Evolutionary conservation across 2,888 invertebrate species (phyloP).

Genomic region (Ametastegia equiseti): DNA sequence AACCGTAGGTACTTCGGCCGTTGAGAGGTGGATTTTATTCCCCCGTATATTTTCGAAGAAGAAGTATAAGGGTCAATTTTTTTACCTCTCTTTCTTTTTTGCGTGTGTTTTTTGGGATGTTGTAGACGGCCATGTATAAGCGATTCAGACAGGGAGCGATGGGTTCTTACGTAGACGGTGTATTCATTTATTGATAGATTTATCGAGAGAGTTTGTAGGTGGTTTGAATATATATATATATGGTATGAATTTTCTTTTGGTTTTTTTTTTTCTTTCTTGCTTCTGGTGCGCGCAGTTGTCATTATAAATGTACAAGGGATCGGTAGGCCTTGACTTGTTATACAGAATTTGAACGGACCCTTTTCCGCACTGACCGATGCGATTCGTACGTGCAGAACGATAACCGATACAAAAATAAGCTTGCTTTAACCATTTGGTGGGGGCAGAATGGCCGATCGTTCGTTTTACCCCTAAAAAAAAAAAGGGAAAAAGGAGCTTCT

Average conservation of each 20-base stretch:
- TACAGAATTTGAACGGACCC: not conserved
- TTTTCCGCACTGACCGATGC: constrained; percentile 14
- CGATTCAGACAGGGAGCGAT: not conserved
- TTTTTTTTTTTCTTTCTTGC: not conserved
- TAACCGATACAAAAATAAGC: constrained; percentile 13
- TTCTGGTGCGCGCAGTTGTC: not conserved
- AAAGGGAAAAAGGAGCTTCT: not conserved
- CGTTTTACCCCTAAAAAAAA: not conserved
- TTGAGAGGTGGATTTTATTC: not conserved
- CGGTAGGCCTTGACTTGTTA: not conserved
- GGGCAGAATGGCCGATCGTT: not conserved
- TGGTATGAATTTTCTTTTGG: not conserved
- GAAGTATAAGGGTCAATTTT: not conserved
- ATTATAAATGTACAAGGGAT: not conserved
- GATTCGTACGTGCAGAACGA: constrained; percentile 31
- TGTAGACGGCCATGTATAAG: not conserved
- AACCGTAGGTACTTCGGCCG: not conserved
- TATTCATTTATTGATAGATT: not conserved
- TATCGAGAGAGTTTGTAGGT: not conserved
- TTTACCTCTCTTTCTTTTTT: not conserved
- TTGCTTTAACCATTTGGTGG: not conserved
- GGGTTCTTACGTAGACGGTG: too few relatives aligned
- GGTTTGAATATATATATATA: not conserved
- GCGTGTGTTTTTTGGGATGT: not conserved
- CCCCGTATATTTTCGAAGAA: not conserved